Conservation (phyloP, 2,797 vertebrate species). For the Vipera ursinii region DNA sequence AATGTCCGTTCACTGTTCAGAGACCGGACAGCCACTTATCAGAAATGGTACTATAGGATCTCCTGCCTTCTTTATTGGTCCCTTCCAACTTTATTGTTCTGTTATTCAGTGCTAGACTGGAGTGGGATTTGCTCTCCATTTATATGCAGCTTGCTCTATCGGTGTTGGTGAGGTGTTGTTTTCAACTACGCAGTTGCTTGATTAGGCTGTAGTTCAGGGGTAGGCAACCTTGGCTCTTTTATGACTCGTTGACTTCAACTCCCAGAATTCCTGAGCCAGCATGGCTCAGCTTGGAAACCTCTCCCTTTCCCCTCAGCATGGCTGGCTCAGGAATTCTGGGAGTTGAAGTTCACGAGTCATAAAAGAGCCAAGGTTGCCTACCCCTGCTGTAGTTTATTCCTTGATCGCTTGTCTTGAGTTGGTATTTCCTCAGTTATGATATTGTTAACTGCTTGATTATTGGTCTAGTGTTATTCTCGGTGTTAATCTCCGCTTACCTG, state of each 20-base stretch:
- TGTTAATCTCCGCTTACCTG: background rate
- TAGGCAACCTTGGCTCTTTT: too few relatives aligned
- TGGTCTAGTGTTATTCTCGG: background rate
- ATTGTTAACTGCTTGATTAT: background rate
- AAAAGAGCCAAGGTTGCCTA: too few relatives aligned
- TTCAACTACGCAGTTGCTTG: background rate
- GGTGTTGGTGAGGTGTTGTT: background rate
- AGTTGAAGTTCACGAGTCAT: too few relatives aligned
- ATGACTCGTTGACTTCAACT: too few relatives aligned
- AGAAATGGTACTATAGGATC: background rate
- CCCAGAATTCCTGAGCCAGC: too few relatives aligned
- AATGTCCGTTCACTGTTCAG: background rate
- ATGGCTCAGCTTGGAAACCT: too few relatives aligned
- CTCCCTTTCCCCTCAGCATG: too few relatives aligned
- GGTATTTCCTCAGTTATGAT: background rate
- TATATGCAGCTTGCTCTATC: background rate
- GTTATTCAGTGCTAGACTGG: background rate
- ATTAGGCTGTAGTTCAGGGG: background rate
- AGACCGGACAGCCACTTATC: background rate
- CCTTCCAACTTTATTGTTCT: background rate
- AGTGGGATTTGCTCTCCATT: background rate
- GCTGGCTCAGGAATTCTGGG: too few relatives aligned
- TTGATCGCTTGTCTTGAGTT: background rate
- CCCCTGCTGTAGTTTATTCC: background rate
- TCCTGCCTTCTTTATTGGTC: too few relatives aligned